phyloP scores from a whole-genome alignment of 2,797 vertebrate species.

The Glyptemys insculpta region DNA sequence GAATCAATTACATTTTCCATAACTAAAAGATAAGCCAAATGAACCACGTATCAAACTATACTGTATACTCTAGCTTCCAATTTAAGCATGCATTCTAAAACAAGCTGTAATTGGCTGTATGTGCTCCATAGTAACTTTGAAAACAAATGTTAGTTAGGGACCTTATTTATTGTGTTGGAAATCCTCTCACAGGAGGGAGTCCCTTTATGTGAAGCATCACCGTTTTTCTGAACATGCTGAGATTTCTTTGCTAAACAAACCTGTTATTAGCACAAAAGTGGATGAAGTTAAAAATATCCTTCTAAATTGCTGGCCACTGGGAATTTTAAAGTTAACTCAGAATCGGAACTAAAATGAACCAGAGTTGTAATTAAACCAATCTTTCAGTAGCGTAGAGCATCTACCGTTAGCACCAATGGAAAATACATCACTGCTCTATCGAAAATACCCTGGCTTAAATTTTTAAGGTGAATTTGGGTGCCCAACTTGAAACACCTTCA shows the following conservation, averaged over 20 bases:
- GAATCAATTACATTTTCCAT: background rate
- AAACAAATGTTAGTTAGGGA: background rate
- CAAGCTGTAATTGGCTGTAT: constrained; percentile 23
- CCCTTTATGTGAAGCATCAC: background rate
- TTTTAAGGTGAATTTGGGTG: background rate
- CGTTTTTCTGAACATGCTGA: background rate
- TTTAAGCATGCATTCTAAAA: background rate
- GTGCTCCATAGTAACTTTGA: constrained; percentile 25
- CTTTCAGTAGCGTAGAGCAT: background rate
- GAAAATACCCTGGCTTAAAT: background rate
- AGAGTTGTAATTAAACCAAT: background rate
- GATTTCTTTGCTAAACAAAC: background rate
- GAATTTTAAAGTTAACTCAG: background rate
- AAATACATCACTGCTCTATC: background rate
- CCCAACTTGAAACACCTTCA: background rate
- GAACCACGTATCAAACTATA: background rate
- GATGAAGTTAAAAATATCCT: background rate
- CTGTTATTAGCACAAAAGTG: background rate
- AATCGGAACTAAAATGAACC: background rate
- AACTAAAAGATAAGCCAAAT: background rate
- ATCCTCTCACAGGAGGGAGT: background rate
- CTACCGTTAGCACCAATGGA: background rate
- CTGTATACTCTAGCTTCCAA: background rate
- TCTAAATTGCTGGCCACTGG: rapidly evolving
- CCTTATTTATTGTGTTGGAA: background rate